These are phyloP conservation scores for Bradysia coprophila DNA, from an alignment of 1,140 invertebrate genomes.

Conservation along the genomic window DNA sequence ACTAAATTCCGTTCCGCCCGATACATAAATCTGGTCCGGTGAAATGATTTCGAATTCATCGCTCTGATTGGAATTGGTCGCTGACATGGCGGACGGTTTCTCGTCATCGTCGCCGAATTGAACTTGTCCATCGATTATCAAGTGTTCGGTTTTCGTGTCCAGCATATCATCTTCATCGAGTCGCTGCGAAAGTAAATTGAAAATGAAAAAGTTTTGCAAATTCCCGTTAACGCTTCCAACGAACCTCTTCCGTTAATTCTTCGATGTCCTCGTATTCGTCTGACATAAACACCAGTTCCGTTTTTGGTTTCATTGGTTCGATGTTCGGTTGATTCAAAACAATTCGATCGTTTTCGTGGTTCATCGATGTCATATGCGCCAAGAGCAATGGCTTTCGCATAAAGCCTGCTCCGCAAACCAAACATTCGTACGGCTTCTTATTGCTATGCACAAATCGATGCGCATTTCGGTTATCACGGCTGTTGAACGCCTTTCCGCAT, in stretches of 20 bases:
- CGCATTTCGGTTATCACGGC: conserved; percentile 66
- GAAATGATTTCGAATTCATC: not conserved
- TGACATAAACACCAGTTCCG: too few species aligned
- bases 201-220: too few species aligned
- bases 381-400: conserved; percentile 67
- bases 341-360: conserved; percentile 56
- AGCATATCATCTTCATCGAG: too few species aligned
- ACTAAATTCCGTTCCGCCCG: not conserved
- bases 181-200: too few species aligned
- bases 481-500: conserved; percentile 74
- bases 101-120: not conserved
- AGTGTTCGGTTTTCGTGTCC: too few species aligned
- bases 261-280: not conserved
- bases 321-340: conserved; percentile 68
- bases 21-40: not conserved
- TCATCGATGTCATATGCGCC: conserved; percentile 51
- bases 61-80: too few species aligned
- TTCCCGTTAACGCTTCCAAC: too few species aligned
- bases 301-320: too few species aligned
- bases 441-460: conserved; percentile 70
- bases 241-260: not conserved
- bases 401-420: conserved; percentile 59
- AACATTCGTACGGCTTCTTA: conserved; percentile 71
- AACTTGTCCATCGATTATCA: not conserved
- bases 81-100: too few species aligned